These are phyloP conservation scores for Podilymbus podiceps DNA, from an alignment of 2,113 vertebrate species.

Conservation along the genomic window DNA sequence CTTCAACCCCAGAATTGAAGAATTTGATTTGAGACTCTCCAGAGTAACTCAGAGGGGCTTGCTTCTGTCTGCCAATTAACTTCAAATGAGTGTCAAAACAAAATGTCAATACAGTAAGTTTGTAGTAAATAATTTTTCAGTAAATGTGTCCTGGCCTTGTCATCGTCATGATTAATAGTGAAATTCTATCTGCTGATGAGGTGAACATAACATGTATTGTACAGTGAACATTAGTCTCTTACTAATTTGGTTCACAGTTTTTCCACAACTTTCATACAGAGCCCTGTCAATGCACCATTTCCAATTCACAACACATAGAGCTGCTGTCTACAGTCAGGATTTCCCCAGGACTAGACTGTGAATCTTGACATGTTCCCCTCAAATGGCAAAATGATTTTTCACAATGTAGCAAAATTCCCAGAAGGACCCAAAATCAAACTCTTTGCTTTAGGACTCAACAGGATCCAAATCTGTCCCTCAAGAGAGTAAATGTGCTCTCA, in stretches of 20 bases:
- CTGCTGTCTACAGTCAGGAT: neutral
- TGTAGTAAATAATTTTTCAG: neutral
- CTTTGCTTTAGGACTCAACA: neutral
- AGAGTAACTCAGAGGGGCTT: neutral
- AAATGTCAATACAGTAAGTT: neutral
- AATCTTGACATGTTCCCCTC: neutral
- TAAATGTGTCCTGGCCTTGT: neutral
- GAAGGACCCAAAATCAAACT: neutral
- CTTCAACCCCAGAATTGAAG: neutral
- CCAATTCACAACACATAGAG: neutral
- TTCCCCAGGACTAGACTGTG: neutral
- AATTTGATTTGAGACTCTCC: neutral
- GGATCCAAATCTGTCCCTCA: neutral
- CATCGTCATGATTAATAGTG: neutral
- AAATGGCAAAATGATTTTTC: neutral
- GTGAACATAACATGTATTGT: neutral
- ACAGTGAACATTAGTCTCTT: neutral
- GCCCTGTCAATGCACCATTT: neutral
- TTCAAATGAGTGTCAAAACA: neutral
- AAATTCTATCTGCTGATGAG: neutral
- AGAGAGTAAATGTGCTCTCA: neutral
- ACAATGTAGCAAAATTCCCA: neutral
- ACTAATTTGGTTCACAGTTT: neutral
- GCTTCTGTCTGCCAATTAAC: neutral
- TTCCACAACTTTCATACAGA: neutral